Evolutionary conservation across 1,140 invertebrate genomes (phyloP).

Genomic region (Magallana gigas): DNA sequence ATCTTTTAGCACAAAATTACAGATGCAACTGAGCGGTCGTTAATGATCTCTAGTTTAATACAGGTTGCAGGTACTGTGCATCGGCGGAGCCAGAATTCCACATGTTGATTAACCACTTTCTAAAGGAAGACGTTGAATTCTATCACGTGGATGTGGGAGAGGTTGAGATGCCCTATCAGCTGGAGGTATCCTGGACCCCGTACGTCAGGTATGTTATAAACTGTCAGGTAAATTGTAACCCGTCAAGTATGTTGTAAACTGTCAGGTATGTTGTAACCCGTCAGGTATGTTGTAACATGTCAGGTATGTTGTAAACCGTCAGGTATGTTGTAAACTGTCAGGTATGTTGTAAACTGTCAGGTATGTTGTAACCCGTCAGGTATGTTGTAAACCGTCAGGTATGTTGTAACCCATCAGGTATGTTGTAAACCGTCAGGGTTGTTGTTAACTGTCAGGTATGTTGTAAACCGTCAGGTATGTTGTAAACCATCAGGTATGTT

Average conservation of each 20-base stretch:
- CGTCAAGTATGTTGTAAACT: background rate
- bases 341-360: background rate
- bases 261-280: background rate
- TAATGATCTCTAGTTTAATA: background rate
- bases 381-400: background rate
- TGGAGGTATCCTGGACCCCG: background rate
- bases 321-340: background rate
- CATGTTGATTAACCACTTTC: slow-evolving; percentile 5
- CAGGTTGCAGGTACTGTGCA: slow-evolving; percentile 3
- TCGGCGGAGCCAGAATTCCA: background rate
- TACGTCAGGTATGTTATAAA: background rate
- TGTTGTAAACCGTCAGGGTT: background rate
- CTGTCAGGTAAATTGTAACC: background rate
- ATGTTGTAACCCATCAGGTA: background rate
- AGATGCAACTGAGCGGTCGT: too few species aligned
- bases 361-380: background rate
- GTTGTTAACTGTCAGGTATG: too few species aligned
- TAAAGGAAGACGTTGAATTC: background rate
- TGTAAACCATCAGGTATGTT: background rate
- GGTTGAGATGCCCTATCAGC: background rate
- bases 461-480: background rate
- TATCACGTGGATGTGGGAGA: background rate
- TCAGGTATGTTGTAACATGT: background rate
- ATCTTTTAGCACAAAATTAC: too few species aligned
- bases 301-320: too few species aligned